phyloP scores from a whole-genome alignment of 2,888 invertebrate species.

The Notocelia uddmanniana region DNA sequence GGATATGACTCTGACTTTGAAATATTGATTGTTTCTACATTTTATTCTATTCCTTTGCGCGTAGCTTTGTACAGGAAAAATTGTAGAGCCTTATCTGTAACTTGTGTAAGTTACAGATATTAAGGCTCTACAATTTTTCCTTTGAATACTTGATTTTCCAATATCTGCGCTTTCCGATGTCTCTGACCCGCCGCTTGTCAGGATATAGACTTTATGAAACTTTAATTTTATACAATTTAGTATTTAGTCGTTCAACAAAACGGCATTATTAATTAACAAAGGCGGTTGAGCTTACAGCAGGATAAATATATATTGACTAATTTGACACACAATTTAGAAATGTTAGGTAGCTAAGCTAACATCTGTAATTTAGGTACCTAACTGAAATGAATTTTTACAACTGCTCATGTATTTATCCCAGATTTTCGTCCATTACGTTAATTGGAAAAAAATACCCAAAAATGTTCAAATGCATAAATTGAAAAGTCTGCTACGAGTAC shows the following conservation, averaged over 20 bases:
- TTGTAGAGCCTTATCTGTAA: too few relatives aligned
- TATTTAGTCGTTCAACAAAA: conserved; percentile 9
- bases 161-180: conserved; percentile 16
- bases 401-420: neutral
- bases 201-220: conserved; percentile 2
- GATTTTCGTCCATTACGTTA: neutral
- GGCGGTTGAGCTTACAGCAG: neutral
- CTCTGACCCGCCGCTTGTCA: conserved; percentile 21
- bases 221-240: conserved; percentile 19
- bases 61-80: too few relatives aligned
- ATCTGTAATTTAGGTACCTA: neutral
- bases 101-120: too few relatives aligned
- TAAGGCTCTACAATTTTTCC: conserved; percentile 12
- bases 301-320: neutral
- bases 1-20: too few relatives aligned
- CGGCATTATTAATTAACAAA: conserved; percentile 3
- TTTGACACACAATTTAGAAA: neutral
- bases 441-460: neutral
- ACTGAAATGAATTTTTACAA: neutral
- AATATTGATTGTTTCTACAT: too few relatives aligned
- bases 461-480: neutral
- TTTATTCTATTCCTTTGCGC: too few relatives aligned
- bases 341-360: neutral
- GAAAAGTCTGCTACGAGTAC: neutral
- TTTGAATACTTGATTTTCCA: conserved; percentile 14